These are phyloP conservation scores for Steinernema feltiae DNA, from an alignment of 1,140 invertebrate genomes.

Conservation along the genomic window DNA sequence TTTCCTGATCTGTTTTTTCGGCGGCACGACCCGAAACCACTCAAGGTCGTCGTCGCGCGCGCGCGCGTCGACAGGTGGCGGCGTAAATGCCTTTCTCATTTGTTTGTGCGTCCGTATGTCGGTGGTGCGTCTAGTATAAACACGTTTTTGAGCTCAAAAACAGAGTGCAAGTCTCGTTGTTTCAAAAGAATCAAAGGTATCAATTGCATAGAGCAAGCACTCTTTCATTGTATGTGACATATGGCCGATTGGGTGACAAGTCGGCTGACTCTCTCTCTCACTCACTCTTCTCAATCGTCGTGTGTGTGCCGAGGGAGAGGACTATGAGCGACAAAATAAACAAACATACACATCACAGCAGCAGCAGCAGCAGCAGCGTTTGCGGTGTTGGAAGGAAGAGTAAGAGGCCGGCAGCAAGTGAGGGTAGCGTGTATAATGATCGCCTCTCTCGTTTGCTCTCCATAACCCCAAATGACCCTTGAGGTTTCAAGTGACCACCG, in stretches of 20 bases:
- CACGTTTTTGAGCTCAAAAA: no score
- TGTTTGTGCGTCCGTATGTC: no score
- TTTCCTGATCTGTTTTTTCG: constrained; percentile 11
- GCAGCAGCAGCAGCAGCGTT: no score
- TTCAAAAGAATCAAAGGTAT: no score
- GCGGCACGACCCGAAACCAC: not conserved
- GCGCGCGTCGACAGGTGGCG: not conserved
- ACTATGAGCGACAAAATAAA: not conserved
- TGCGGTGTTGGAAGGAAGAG: not conserved
- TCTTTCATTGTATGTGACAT: not conserved
- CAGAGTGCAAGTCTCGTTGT: no score
- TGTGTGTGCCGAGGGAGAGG: no score
- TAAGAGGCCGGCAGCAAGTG: not conserved
- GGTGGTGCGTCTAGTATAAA: no score
- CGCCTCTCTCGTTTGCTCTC: not conserved
- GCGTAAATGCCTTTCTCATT: not conserved
- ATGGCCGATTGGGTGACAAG: not conserved
- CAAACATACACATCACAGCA: not conserved
- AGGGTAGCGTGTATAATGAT: not conserved
- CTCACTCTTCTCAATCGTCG: no score
- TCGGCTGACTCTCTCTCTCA: no score
- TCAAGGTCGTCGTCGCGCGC: not conserved
- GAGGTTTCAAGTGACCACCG: not conserved
- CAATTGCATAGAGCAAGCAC: no score
- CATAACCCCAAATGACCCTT: not conserved